Evolutionary conservation across 53 echinoderm and acorn worm genomes (phyloP).

Genomic region (Hippasteria phrygiana): DNA sequence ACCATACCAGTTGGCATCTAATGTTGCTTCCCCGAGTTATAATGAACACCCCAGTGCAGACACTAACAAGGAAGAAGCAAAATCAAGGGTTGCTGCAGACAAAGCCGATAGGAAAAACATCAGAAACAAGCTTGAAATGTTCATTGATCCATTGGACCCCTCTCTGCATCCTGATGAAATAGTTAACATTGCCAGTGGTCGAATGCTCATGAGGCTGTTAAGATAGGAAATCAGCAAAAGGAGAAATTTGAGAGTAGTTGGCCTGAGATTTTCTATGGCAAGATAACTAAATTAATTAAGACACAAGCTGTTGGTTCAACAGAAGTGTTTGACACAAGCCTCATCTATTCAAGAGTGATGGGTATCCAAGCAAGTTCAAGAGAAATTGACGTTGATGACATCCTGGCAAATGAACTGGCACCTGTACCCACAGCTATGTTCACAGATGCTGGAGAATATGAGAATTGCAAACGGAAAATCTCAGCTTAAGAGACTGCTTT

Average conservation of each 20-base stretch:
- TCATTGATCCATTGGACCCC: no score
- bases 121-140: conserved; percentile 30
- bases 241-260: no score
- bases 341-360: no score
- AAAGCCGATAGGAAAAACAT: no score
- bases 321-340: conserved; percentile 45
- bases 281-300: conserved; percentile 8
- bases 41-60: background rate
- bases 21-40: conserved; percentile 45
- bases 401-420: conserved; percentile 47
- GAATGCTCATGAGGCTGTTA: conserved; percentile 59
- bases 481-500: no score
- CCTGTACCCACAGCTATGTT: no score
- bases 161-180: no score
- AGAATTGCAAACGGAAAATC: conserved; percentile 44
- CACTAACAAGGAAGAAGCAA: conserved; percentile 62
- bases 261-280: no score
- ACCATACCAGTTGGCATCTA: conserved; percentile 27
- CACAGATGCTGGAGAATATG: conserved; percentile 45
- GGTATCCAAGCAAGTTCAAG: conserved; percentile 48
- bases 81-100: no score
- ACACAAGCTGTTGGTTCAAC: background rate
- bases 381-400: conserved; percentile 24
- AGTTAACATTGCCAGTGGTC: no score
- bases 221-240: no score